Conservation (phyloP, 2,113 vertebrate genomes). For the Pachyramphus minor region DNA sequence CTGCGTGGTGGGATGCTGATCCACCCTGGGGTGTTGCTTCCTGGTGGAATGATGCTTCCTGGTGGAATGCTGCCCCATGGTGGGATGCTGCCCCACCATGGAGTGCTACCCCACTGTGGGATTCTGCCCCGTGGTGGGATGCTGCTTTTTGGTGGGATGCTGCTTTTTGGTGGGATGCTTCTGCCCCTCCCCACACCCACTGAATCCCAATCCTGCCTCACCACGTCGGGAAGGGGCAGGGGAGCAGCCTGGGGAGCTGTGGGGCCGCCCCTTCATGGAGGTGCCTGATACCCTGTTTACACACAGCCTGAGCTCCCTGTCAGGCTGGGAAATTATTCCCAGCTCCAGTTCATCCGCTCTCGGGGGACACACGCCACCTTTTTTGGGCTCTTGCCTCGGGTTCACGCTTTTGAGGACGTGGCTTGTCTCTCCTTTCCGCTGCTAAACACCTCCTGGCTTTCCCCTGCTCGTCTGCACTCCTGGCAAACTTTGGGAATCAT, state of each 20-base stretch:
- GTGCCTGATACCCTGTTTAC: constrained; percentile 49
- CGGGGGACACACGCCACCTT: rapidly evolving
- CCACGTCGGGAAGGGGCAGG: rapidly evolving
- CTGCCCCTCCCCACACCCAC: background rate
- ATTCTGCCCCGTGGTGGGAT: background rate
- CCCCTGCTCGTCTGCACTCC: background rate
- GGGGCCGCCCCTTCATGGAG: background rate
- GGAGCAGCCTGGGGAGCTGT: background rate
- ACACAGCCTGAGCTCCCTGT: background rate
- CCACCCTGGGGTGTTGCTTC: rapidly evolving
- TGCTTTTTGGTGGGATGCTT: background rate
- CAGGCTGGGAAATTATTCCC: background rate
- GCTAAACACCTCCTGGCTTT: background rate
- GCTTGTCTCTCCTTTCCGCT: background rate
- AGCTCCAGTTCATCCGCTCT: background rate
- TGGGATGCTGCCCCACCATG: rapidly evolving
- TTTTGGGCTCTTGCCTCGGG: rapidly evolving
- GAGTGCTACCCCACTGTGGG: background rate
- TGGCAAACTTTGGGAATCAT: background rate
- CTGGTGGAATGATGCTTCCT: rapidly evolving
- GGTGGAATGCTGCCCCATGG: rapidly evolving
- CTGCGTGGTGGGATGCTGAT: too few species aligned
- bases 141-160: background rate
- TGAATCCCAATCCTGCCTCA: rapidly evolving
- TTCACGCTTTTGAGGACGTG: rapidly evolving